Evolutionary conservation across 2,797 vertebrate species (phyloP).

Genomic region (Pseudochaenichthys georgianus): DNA sequence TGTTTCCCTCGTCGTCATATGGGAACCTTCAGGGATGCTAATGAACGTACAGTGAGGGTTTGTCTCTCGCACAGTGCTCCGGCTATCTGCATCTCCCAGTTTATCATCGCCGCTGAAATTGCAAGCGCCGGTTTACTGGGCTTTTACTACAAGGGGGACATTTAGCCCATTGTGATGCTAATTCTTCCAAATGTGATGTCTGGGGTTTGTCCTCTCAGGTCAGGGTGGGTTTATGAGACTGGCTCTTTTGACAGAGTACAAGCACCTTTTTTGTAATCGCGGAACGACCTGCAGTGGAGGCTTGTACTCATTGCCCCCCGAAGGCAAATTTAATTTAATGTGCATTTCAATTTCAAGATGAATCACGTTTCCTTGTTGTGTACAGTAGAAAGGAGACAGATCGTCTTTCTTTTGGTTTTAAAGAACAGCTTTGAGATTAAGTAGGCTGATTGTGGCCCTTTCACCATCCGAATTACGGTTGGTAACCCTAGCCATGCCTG

Average conservation of each 20-base stretch:
- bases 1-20: constrained; percentile 77
- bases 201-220: constrained; percentile 77
- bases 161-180: constrained; percentile 86
- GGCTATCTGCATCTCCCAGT: constrained; percentile 74
- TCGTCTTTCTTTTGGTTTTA: constrained; percentile 89
- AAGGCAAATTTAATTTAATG: constrained; percentile 84
- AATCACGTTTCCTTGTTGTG: constrained; percentile 83
- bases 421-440: constrained; percentile 90
- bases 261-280: constrained; percentile 73
- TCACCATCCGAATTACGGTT: constrained; percentile 89
- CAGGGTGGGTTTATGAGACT: constrained; percentile 70
- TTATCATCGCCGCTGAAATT: constrained; percentile 84
- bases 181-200: constrained; percentile 83
- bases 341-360: constrained; percentile 84
- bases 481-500: constrained; percentile 91
- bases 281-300: constrained; percentile 62
- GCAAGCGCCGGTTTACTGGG: constrained; percentile 76
- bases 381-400: constrained; percentile 88
- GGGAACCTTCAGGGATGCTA: constrained; percentile 76
- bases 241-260: constrained; percentile 69
- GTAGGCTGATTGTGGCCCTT: constrained; percentile 90
- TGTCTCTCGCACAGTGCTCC: constrained; percentile 78
- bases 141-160: constrained; percentile 76
- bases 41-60: constrained; percentile 81
- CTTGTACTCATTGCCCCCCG: constrained; percentile 62